Evolutionary conservation across 2,113 vertebrate genomes (phyloP), one percentile per base, ranked within the genome.

Genomic region (Petrocephalus microphthalmus): DNA sequence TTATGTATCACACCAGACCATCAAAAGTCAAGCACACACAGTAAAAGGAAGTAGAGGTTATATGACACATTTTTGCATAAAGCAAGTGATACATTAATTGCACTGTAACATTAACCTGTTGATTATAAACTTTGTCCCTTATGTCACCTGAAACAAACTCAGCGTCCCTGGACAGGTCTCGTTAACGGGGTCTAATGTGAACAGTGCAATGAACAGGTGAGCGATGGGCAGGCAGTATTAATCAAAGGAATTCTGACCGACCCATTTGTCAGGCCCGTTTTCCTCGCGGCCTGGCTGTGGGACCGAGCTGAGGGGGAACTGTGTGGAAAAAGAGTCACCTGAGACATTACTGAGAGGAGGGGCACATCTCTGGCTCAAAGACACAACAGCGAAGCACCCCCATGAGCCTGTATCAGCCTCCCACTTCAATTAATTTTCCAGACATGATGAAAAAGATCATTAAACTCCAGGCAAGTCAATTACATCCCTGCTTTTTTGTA

Each of bases 401-500:
- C 86, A 25, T 64, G 71, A 67, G 53, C 67, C 47, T 29, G 64
- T 45, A 53, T 82, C 85, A 74, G 7, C 15, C 60, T 74, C 86
- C 74, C 78, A 37, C 42, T 45, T 84, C 78, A 88, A 87, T 89
- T 87, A 87, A 87, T 71, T 89, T 87, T 87, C 54, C 54, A 49
- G 88, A 57, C 64, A 81, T 37, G 33, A 71, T 81, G 64, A 45
- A 87, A 86, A 87, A 87, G 78, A 89, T 84, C 89, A 89, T 89
- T 87, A 89, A 84, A 84, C 89, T 89, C 45, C 89, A 89, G 60
- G 89, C 86, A 87, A 89, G 86, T 67, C 89, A 84, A 89, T 87
- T 89, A 87, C 45, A 71, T 29, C 81, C 57, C 86, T 54, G 57
- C 86, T 54, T 83, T 54, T 83, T 84, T 87, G 86, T 67, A 84